These are phyloP conservation scores for Megastigmus dorsalis DNA, from an alignment of 2,888 invertebrate genomes.

Conservation along the genomic window DNA sequence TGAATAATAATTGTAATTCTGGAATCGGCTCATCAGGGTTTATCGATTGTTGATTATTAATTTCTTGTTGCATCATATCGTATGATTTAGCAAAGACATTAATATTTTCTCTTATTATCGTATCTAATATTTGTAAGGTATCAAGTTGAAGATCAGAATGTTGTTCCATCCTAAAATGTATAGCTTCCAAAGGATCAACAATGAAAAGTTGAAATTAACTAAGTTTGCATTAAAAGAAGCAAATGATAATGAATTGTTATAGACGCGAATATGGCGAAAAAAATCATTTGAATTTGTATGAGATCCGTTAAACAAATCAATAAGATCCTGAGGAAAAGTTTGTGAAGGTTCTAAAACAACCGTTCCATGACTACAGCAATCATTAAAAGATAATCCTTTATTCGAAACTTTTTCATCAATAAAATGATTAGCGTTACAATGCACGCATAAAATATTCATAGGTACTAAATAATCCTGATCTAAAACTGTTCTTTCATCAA, in stretches of 20 bases:
- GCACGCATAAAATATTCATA: background rate
- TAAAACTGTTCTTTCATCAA: too few relatives aligned
- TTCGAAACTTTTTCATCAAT: background rate
- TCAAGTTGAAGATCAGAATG: too few relatives aligned
- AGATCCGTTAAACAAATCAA: too few relatives aligned
- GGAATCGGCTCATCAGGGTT: too few relatives aligned
- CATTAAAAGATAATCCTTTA: background rate
- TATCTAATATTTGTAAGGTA: background rate
- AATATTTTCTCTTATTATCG: background rate
- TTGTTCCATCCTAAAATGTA: too few relatives aligned
- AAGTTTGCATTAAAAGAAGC: too few relatives aligned
- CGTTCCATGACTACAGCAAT: too few relatives aligned
- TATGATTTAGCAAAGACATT: background rate
- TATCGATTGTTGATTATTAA: background rate
- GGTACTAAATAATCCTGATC: background rate
- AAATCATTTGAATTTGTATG: conserved; percentile 8
- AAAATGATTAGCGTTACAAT: background rate
- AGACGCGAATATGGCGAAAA: conserved; percentile 39
- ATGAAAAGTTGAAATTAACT: too few relatives aligned
- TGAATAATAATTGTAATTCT: conserved; percentile 6
- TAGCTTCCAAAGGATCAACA: too few relatives aligned
- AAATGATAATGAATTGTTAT: too few relatives aligned
- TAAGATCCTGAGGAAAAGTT: too few relatives aligned
- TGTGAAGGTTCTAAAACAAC: too few relatives aligned
- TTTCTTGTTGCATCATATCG: conserved; percentile 1